Evolutionary conservation across 2,113 vertebrate species (phyloP), one percentile per base, ranked within the genome.

Genomic region (Boulengeromyrus knoepffleri): DNA sequence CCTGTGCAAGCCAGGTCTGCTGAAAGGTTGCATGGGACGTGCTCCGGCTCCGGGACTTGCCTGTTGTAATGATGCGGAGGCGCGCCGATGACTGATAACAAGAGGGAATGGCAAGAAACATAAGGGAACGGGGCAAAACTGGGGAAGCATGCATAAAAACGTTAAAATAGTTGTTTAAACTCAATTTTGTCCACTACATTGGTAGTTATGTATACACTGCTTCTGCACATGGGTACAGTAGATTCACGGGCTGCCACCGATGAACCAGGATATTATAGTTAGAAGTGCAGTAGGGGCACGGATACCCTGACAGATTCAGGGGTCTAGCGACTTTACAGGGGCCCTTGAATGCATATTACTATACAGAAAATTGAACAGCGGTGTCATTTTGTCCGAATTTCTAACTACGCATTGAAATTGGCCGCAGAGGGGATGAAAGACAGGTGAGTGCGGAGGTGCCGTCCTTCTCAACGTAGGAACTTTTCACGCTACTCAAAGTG

Each of bases 31-130:
- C 50, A 58, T 50, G 56, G 21, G 39, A 8, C 77, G 46, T 87
- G 80, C 62, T 45, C 85, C 88, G 91, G 89, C 74, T 88, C 90
- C 91, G 70, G 89, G 53, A 83, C 45, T 88, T 49, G 85, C 83
- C 58, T 62, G 87, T 87, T 13, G 46, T 84, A 88, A 91, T 90
- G 83, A 66, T 77, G 15, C 62, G 46, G 77, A 24, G 89, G 77
- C 17, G 80, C 56, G 52, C 91, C 56, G 88, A 91, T 91, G 62
- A 47, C 90, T 86, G 91, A 93, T 92, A 90, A 85, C 8, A 7
- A 50, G 1, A 31, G 49, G 58, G 27, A 36, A 19, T 31, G 17
- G 88, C 8, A 84, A 74, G n/a, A 49, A 42, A 5, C 19, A 49
- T 52, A 56, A 31, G 19, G 10, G 53, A 39, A 85, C 19, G 13